A percentile compares a stretch with the other conserved stretches of the same genome.
phyloP scores from a whole-genome alignment of 64 coral and sea anemone species.

The Stylophora pistillata region DNA sequence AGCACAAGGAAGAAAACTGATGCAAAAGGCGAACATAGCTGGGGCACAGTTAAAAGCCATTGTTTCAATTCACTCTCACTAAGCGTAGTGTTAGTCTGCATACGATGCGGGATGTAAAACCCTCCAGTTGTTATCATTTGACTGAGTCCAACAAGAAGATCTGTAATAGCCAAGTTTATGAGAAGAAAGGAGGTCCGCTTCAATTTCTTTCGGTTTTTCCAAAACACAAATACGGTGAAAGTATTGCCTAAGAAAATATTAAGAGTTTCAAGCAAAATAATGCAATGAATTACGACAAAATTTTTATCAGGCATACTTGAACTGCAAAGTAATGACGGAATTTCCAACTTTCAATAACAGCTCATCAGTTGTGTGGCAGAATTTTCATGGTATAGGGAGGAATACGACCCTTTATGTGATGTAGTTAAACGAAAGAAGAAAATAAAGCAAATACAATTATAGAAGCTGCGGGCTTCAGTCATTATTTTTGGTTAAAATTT shows the following conservation, averaged over 20 bases:
- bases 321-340: too few relatives aligned
- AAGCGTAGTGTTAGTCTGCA: background rate
- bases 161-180: slow-evolving; percentile 2
- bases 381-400: too few relatives aligned
- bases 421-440: too few relatives aligned
- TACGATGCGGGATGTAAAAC: background rate
- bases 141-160: slow-evolving; percentile 1
- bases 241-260: background rate
- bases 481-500: too few relatives aligned
- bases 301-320: too few relatives aligned
- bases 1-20: background rate
- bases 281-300: background rate
- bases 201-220: background rate
- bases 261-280: background rate
- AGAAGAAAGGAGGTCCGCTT: slow-evolving; percentile 4
- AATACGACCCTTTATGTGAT: too few relatives aligned
- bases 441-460: too few relatives aligned
- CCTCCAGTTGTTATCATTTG: background rate
- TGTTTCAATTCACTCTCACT: too few relatives aligned
- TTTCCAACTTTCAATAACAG: too few relatives aligned
- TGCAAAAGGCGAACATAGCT: background rate
- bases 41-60: background rate
- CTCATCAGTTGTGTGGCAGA: too few relatives aligned
- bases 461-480: too few relatives aligned
- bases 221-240: slow-evolving; percentile 7